Evolutionary conservation across 2,888 invertebrate species (phyloP).

Genomic region (Scaptomyza polygonia): DNA sequence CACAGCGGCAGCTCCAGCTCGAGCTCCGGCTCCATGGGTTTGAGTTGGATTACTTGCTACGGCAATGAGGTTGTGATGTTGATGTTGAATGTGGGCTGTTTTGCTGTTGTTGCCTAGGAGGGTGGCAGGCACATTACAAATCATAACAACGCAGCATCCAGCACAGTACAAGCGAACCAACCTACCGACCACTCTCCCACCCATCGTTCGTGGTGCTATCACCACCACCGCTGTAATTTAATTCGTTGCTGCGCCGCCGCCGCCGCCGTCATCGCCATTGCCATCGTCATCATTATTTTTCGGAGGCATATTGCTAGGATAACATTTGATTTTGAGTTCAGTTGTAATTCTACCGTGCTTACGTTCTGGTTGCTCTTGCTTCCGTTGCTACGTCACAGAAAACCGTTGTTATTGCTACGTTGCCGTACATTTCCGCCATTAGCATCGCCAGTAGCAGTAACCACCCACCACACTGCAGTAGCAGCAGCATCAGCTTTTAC

Average conservation of each 20-base stretch:
- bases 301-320: slow-evolving; percentile 85
- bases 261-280: slow-evolving; percentile 59
- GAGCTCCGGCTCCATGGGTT: slow-evolving; percentile 26
- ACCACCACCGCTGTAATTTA: slow-evolving; percentile 61
- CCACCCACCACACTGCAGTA: not conserved
- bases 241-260: slow-evolving; percentile 72
- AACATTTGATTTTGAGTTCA: slow-evolving; percentile 85
- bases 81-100: not conserved
- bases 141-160: slow-evolving; percentile 72
- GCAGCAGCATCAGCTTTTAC: slow-evolving; percentile 6
- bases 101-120: slow-evolving; percentile 30
- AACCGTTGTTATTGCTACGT: slow-evolving; percentile 43
- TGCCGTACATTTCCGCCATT: slow-evolving; percentile 32
- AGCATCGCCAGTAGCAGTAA: slow-evolving; percentile 15
- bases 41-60: slow-evolving; percentile 75
- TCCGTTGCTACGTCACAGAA: slow-evolving; percentile 82
- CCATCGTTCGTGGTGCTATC: slow-evolving; percentile 23
- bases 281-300: slow-evolving; percentile 75
- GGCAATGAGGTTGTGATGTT: slow-evolving; percentile 32
- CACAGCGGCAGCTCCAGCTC: too few relatives aligned
- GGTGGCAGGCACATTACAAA: slow-evolving; percentile 49
- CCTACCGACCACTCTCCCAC: slow-evolving; percentile 18
- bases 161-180: slow-evolving; percentile 13
- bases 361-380: slow-evolving; percentile 82
- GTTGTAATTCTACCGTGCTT: slow-evolving; percentile 85